Evolutionary conservation across 2,113 vertebrate species (phyloP), one percentile per base, ranked within the genome.

Genomic region (Tetrao urogallus): DNA sequence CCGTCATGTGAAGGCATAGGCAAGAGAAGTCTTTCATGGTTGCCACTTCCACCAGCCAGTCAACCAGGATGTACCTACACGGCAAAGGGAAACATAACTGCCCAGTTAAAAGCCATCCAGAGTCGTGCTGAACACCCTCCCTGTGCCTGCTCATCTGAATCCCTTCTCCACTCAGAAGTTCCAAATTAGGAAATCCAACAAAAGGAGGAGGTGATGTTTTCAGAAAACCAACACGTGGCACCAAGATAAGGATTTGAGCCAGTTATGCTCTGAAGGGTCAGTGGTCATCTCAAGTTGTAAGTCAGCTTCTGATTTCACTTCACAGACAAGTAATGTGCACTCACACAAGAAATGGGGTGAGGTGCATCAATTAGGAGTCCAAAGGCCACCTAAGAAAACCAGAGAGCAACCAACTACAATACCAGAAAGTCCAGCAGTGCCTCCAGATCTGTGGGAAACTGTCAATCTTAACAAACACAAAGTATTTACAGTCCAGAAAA

Each of bases 1-100:
- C 98, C 0, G 99, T 99, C 97, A 99, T 98, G 56, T 99, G 99
- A 58, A 99, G 98, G 42, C 98, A 99, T 10, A 98, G 97, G 95
- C 99, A 99, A 11, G 99, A 98, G 76, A 99, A 99, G 90, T 99
- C 99, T 95, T 99, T 99, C 99, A 99, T 99, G 30, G 99, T 99
- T 86, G 99, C 98, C 61, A 99, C 99, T 93, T 99, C 99, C 25
- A 99, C 99, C 70, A 99, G 97, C 99, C 99, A 99, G 89, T 99
- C 99, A 22, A 99, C 98, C 79, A 99, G 95, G 80, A 99, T 99
- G 94, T 99, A 99, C 93, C 99, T 99, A 82, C 24, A 76, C 8
- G 65, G 54, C 78, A 21, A 9, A 34, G 66, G 34, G 6, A 54
- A 6, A 76, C 13, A 32, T 5, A 18, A 45, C 2, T 3, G 2